Conservation (phyloP, 2,888 invertebrate genomes). For the Thymelicus lineola region DNA sequence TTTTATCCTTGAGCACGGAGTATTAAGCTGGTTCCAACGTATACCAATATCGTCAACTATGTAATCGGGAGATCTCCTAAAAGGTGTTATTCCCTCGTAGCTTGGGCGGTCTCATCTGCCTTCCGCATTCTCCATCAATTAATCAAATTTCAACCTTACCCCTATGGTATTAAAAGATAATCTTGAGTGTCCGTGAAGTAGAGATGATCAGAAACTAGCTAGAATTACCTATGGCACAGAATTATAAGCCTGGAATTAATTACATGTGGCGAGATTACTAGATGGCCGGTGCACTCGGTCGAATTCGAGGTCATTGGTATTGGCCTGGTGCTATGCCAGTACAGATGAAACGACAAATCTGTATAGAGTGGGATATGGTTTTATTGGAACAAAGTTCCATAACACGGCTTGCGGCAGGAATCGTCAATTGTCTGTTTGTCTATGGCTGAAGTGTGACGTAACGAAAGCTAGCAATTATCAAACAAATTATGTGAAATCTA, state of each 20-base stretch:
- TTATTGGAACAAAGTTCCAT: too few relatives aligned
- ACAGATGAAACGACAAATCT: too few relatives aligned
- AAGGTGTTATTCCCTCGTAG: slow-evolving; percentile 20
- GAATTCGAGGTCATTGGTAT: slow-evolving; percentile 40
- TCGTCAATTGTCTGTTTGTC: too few relatives aligned
- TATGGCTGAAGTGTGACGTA: too few relatives aligned
- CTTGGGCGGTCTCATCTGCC: neutral
- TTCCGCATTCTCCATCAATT: slow-evolving; percentile 13
- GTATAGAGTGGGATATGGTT: too few relatives aligned
- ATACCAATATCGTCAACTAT: neutral
- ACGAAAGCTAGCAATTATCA: too few relatives aligned
- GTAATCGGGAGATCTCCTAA: slow-evolving; percentile 15
- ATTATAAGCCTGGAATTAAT: slow-evolving; percentile 43
- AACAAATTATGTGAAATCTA: too few relatives aligned
- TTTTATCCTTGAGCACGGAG: too few relatives aligned
- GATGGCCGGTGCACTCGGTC: slow-evolving; percentile 42
- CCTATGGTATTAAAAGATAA: neutral
- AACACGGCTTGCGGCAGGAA: too few relatives aligned
- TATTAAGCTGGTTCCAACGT: too few relatives aligned
- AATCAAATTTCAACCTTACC: slow-evolving; percentile 6
- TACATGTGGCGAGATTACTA: slow-evolving; percentile 34
- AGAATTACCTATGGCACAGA: slow-evolving; percentile 42
- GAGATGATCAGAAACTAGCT: slow-evolving; percentile 27
- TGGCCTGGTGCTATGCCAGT: neutral
- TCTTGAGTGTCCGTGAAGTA: neutral